A percentile compares a stretch with the other conserved stretches of the same genome.
These are phyloP conservation scores for Parasteatoda lunata DNA, from an alignment of 2,888 invertebrate genomes.

Conservation along the genomic window DNA sequence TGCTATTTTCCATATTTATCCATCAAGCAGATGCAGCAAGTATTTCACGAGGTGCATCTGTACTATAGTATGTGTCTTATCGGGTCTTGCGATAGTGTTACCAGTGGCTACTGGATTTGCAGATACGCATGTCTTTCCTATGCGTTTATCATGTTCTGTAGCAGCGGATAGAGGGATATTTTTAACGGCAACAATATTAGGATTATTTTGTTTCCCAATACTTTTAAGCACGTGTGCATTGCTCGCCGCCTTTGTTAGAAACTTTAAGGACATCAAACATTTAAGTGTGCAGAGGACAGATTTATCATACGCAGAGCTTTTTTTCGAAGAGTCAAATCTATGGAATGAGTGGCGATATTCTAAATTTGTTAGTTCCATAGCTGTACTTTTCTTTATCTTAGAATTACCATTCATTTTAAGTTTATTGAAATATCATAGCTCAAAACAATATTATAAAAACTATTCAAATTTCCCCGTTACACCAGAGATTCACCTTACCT, in stretches of 20 bases:
- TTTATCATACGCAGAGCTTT: constrained; percentile 52
- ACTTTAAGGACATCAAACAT: constrained; percentile 21
- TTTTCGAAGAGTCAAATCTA: constrained; percentile 59
- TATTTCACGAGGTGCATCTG: constrained; percentile 23
- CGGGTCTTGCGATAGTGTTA: neutral
- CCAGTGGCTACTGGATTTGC: constrained; percentile 32
- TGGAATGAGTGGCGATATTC: constrained; percentile 62
- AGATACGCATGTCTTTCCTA: constrained; percentile 33
- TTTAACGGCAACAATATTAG: constrained; percentile 28
- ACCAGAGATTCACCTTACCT: constrained; percentile 35
- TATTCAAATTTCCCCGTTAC: neutral
- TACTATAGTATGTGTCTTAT: neutral
- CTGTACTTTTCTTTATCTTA: constrained; percentile 26
- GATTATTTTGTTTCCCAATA: constrained; percentile 19
- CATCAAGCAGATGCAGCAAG: neutral
- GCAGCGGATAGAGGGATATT: constrained; percentile 20
- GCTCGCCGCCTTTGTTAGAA: constrained; percentile 19
- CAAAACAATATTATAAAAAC: neutral
- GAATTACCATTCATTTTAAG: constrained; percentile 43
- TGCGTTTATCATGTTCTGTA: constrained; percentile 37
- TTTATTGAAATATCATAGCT: neutral
- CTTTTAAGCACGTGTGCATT: neutral
- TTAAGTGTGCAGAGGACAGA: constrained; percentile 29
- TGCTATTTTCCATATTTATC: constrained; percentile 21
- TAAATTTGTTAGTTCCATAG: constrained; percentile 40